Evolutionary conservation across 2,888 invertebrate genomes (phyloP).

Genomic region (Drosophila antonietae): DNA sequence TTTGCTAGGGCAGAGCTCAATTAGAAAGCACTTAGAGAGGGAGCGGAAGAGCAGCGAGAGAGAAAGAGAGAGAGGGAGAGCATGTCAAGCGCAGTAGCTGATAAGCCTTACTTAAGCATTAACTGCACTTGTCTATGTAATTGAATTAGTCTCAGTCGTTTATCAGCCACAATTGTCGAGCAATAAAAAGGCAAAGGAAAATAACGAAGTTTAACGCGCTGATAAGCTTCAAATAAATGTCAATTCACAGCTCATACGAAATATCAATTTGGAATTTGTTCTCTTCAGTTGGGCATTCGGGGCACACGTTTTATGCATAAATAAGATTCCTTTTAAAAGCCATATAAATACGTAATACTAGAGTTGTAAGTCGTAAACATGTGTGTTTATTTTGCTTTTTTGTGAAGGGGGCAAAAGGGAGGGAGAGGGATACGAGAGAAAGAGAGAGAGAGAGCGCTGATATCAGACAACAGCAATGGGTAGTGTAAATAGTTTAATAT

Average conservation of each 20-base stretch:
- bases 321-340: slow-evolving; percentile 54
- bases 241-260: slow-evolving; percentile 29
- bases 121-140: slow-evolving; percentile 43
- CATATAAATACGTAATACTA: slow-evolving; percentile 49
- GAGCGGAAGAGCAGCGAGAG: background rate
- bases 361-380: slow-evolving; percentile 35
- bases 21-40: slow-evolving; percentile 50
- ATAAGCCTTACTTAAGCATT: slow-evolving; percentile 42
- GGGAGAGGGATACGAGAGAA: background rate
- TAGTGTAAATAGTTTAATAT: background rate
- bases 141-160: slow-evolving; percentile 59
- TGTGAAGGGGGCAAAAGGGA: background rate
- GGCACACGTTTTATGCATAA: slow-evolving; percentile 51
- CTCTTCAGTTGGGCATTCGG: background rate
- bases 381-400: slow-evolving; percentile 39
- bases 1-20: slow-evolving; percentile 43
- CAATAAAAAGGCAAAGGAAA: slow-evolving; percentile 39
- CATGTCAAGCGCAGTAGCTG: slow-evolving; percentile 16
- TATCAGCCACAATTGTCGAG: slow-evolving; percentile 64
- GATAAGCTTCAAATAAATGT: slow-evolving; percentile 58
- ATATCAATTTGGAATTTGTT: slow-evolving; percentile 7
- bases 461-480: slow-evolving; percentile 7
- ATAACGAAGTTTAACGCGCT: slow-evolving; percentile 27
- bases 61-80: background rate
- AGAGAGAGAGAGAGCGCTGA: background rate